Evolutionary conservation across 1,140 invertebrate species (phyloP), one percentile per base, ranked within the genome.

Genomic region (Brachionus paranguensis): DNA sequence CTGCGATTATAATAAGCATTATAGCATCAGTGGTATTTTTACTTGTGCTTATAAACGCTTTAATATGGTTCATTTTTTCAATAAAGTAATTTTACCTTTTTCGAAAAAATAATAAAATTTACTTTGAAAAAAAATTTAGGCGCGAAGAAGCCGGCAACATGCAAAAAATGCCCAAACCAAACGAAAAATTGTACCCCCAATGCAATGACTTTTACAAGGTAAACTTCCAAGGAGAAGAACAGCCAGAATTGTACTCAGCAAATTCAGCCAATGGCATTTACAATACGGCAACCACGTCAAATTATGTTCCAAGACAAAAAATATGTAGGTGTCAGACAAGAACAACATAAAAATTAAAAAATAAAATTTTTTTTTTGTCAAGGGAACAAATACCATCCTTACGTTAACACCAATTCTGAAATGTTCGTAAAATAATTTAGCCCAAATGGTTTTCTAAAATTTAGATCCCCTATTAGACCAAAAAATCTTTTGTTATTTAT

Each of bases 1-100:
- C 78, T 3, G 24, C 60, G 1, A 29, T 81, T 27, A 81, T 81
- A 11, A 81, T 81, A 17, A 81, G 78, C 37, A 81, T 81, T 7
- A 68, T 81, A 33, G 78, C 53, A 64, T 64, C 53, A 3, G 78
- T 81, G 41, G 33, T 81, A 20, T 81, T 81, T 17, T 29, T 81
- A n/a, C 33, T 81, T 11, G 64, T 81, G 2, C 60, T 81, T 37
- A 81, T 81, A 10, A 81, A 81, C 17, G 78, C 78, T 2, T 17
- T 81, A 1, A 81, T 81, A 17, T 81, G 78, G 78, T 81, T 81
- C 14, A 81, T 81, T 20, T 81, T 81, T 17, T 81, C 78, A 3
- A 81, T 81, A 17, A 81, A 81, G 78, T 81, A 64, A 12, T 12
- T 81, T 81, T 79, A 20, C 0, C n/a, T 33, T 7, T 37, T 37